phyloP scores from a whole-genome alignment of 2,113 vertebrate genomes.

The Psammodynastes pulverulentus region DNA sequence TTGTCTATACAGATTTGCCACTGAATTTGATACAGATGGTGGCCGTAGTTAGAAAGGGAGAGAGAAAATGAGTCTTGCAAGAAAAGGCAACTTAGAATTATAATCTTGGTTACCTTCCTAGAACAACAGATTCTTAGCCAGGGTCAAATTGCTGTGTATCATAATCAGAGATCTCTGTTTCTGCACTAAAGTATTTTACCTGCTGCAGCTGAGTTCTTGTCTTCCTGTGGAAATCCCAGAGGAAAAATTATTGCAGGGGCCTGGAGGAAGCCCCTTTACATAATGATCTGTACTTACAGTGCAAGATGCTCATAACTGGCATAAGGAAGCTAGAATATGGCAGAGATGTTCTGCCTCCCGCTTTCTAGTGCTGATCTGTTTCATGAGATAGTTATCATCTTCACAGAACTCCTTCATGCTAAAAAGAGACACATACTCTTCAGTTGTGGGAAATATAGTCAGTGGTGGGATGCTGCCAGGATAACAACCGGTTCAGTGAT shows the following conservation, averaged over 20 bases:
- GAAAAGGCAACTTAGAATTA: neutral
- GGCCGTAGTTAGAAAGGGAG: neutral
- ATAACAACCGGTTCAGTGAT: too few relatives aligned
- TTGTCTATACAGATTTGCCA: neutral
- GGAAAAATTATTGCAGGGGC: neutral
- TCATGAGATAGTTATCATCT: neutral
- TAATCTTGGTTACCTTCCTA: neutral
- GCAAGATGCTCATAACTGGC: neutral
- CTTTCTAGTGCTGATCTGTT: neutral
- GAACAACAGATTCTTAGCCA: neutral
- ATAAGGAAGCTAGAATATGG: neutral
- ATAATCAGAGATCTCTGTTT: neutral
- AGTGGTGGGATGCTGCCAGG: too few relatives aligned
- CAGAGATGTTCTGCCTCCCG: neutral
- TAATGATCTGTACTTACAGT: neutral
- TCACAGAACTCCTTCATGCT: fast-evolving
- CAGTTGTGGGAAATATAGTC: slow-evolving; percentile 27
- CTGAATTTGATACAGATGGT: neutral
- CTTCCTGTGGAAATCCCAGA: neutral
- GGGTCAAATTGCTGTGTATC: neutral
- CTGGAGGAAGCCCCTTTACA: neutral
- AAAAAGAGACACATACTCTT: neutral
- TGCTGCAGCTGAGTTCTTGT: neutral
- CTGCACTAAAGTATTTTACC: neutral
- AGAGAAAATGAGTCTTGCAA: neutral